Evolutionary conservation across 2,113 vertebrate genomes (phyloP), one percentile per base, ranked within the genome.

Genomic region (Phyllopteryx taeniolatus): DNA sequence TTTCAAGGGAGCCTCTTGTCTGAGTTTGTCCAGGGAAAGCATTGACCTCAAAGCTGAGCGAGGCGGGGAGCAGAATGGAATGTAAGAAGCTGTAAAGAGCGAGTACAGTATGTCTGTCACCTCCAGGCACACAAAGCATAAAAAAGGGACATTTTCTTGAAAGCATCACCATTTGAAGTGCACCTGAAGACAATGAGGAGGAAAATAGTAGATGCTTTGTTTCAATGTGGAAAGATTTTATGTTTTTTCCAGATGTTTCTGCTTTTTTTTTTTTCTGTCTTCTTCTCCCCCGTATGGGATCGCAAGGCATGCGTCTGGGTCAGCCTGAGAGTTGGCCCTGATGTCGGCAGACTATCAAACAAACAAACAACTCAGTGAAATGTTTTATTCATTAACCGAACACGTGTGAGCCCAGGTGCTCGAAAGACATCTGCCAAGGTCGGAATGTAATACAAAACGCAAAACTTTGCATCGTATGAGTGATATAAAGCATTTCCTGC

Each of bases 231-330:
- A 72, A 85, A 72, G 70, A 82, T 80, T 79, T 83, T 79, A 88
- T 88, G 73, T 83, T 73, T 75, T 74, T 71, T 80, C 71, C 88
- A 89, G 81, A 86, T 74, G 73, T 75, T 77, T 54, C 46, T 61
- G 31, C 31, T 61, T 72, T 57, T 68, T 81, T 47, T 15, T 17
- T 9, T 5, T 27, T 27, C 27, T 27, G 27, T 79, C 69, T 43
- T 78, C 69, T 77, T 74, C 75, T 74, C 61, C 79, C 65, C 78
- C 72, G 59, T 65, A 54, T 68, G 74, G 70, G 68, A 73, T 53
- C 27, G 70, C 67, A 74, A 71, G 39, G 70, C 70, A 56, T 61
- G 35, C 3, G 19, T 64, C 42, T 51, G 39, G 44, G 60, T 60
- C 62, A 71, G 31, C 9, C n/a, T 44, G 35, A 44, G 13, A 44